These are phyloP conservation scores for Pollenia amentaria DNA, from an alignment of 2,888 invertebrate species.

Conservation along the genomic window DNA sequence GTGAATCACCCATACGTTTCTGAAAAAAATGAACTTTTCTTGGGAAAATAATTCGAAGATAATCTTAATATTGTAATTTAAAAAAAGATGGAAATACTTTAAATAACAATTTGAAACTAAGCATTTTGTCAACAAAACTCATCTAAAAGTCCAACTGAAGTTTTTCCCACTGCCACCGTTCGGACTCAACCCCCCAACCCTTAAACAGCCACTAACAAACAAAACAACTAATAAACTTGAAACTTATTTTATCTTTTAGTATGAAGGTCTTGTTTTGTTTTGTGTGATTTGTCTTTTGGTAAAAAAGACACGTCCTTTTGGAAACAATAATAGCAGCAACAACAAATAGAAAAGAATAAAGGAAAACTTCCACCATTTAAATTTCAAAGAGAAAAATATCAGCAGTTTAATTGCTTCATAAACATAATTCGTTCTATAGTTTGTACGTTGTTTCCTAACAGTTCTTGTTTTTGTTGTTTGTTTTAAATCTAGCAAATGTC, in stretches of 20 bases:
- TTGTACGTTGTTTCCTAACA: conserved; percentile 16
- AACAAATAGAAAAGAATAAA: background rate
- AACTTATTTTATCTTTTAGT: conserved; percentile 38
- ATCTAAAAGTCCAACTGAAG: background rate
- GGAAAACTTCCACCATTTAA: conserved; percentile 48
- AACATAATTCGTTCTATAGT: conserved; percentile 77
- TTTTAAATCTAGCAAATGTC: background rate
- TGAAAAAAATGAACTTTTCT: background rate
- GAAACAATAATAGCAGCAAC: background rate
- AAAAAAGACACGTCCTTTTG: conserved; percentile 47
- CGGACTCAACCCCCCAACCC: background rate
- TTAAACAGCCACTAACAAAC: background rate
- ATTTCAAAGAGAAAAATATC: conserved; percentile 63
- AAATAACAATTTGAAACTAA: conserved; percentile 23
- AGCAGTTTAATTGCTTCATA: conserved; percentile 81
- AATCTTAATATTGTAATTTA: conserved; percentile 31
- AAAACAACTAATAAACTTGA: conserved; percentile 50
- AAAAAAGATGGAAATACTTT: conserved; percentile 26
- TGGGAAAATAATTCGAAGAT: background rate
- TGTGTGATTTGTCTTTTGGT: conserved; percentile 28
- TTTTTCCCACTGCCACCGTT: conserved; percentile 5
- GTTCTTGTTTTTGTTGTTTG: no score
- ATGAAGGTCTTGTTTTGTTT: conserved; percentile 23
- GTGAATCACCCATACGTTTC: no score
- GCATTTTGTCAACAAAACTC: background rate